Base-by-base conservation (phyloP, 2,888 invertebrate species). In the Siphonodentalium dalli region DNA sequence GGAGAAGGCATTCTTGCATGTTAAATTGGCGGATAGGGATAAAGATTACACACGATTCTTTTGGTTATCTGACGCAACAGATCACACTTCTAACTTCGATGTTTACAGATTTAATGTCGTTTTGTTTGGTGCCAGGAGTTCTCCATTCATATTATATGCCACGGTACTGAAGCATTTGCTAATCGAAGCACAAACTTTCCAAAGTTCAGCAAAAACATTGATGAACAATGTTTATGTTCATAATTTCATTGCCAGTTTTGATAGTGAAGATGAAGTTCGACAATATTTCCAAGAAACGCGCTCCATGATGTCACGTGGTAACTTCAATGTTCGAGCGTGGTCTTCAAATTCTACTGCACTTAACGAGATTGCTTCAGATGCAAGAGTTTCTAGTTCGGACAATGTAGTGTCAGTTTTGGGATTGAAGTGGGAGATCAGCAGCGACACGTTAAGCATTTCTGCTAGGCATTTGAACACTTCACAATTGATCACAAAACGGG, bases 261-360 rank as follows among this genome's bases (percentile, higher is more conserved):
- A 28, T 11, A 18, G 23, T 26, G 46, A 58, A 27, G 20, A 29
- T 3, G 38, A 41, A 2, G 9, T 45, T 1, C 20, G 39, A 8
- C n/a, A 42, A 23, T 56, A 46, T 34, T 59, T 42, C 43, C 28
- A 41, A 1, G 20, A 33, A 9, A n/a, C 51, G 5, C 34, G 56
- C 21, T 21, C 28, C n/a, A 9, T 61, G 20, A 15, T 57, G 38
- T 13, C 40, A 11, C 20, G 34, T 9, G 54, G 33, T 11, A 54
- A 48, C 11, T 52, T 63, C 29, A 58, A 54, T 15, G 29, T 63
- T 8, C 45, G 60, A 21, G 57, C 55, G n/a, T 55, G 51, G 55
- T 33, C 34, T 7, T 56, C 60, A 11, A 56, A 55, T 35, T 33
- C 11, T 24, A 24, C 33, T 15, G 11, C 2, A 7, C 27, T 58